These are phyloP conservation scores for Threskiornis aethiopicus DNA, from an alignment of 2,797 vertebrate genomes.

Conservation along the genomic window DNA sequence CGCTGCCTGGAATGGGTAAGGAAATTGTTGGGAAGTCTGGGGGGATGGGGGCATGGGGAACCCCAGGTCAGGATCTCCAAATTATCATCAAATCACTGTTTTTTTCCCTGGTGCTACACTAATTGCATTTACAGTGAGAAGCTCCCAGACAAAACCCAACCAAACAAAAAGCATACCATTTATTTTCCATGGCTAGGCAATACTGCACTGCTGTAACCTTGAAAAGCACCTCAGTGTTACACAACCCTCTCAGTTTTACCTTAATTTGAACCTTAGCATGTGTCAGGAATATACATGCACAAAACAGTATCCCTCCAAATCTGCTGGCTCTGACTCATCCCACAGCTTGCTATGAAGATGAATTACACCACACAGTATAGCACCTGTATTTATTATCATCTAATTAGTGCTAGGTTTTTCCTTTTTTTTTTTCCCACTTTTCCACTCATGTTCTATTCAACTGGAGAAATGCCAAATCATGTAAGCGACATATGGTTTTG, in stretches of 20 bases:
- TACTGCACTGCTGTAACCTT: background rate
- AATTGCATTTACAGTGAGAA: background rate
- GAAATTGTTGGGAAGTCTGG: background rate
- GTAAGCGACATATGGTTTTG: slow-evolving; percentile 70
- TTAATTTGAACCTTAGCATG: background rate
- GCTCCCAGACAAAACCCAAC: background rate
- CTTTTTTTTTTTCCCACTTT: background rate
- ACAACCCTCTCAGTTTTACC: background rate
- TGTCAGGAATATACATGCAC: background rate
- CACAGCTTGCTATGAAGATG: slow-evolving; percentile 21
- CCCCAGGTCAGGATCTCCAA: background rate
- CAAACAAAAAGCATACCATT: background rate
- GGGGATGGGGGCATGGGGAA: background rate
- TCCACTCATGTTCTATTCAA: slow-evolving; percentile 41
- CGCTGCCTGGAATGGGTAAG: background rate
- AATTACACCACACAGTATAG: slow-evolving; percentile 18
- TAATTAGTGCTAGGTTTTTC: slow-evolving; percentile 50
- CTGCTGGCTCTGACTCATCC: background rate
- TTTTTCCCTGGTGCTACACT: background rate
- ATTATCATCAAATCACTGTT: background rate
- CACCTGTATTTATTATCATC: slow-evolving; percentile 70
- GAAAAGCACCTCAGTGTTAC: background rate
- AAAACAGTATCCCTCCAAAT: background rate
- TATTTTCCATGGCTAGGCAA: background rate
- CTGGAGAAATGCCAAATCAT: slow-evolving; percentile 69